Evolutionary conservation across 2,113 vertebrate genomes (phyloP), one percentile per base, ranked within the genome.

Genomic region (Eudyptes chrysolophus): DNA sequence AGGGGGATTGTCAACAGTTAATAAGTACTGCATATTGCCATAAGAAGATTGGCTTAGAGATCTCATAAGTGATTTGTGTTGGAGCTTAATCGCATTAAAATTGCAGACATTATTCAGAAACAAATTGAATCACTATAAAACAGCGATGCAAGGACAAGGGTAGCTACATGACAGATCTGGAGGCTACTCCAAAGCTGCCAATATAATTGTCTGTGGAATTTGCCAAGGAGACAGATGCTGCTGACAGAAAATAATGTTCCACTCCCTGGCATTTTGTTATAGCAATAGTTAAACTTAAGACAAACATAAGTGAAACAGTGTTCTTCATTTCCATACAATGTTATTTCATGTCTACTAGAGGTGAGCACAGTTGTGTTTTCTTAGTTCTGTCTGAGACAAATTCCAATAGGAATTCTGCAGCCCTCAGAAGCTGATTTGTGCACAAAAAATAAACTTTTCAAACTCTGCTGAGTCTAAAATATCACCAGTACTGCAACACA

Each of bases 51-150:
- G 61, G 68, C 42, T 97, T 95, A 69, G 91, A 87, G 87, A 90
- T 88, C 87, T 78, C 75, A 26, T 46, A 84, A 96, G 92, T 94
- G 61, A 96, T 97, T 97, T 96, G 44, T 93, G 49, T 62, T 90
- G 87, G 46, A 89, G 29, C 77, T 97, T 96, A 96, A 96, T 96
- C 20, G 7, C 46, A 79, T 84, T 86, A 96, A 95, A 97, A 97
- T 84, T 95, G 80, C 58, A 94, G 83, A 44, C 64, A 95, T 94
- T 93, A 94, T 94, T 96, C 89, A 96, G 91, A 96, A 96, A 90
- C 71, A 95, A 97, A 95, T 89, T 93, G 87, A 96, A 97, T 95
- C 85, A 91, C 89, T 88, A 87, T 48, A 74, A 83, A 95, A 94
- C 75, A 72, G 44, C 3, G 0, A 77, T 89, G 49, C 55, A 94